Base-by-base conservation (phyloP, 2,113 vertebrate species). In the Hassar affinis region DNA sequence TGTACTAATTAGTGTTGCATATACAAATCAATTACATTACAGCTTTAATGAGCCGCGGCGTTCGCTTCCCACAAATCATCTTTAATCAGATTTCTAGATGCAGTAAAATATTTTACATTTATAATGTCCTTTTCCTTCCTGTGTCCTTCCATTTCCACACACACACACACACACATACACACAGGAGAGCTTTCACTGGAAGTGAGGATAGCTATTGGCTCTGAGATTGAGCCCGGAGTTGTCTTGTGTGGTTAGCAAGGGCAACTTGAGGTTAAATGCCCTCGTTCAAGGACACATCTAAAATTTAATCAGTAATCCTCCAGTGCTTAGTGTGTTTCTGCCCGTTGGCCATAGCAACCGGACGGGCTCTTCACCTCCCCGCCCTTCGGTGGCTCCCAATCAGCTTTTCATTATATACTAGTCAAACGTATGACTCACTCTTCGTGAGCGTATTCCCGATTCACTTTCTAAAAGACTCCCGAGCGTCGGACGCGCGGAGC, bases 201-300 rank as follows among this genome's bases (percentile, higher is more conserved):
- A 68, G 68, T 5, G 47, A 80, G 45, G 35, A 83, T 47, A 62
- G 56, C 79, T 83, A 79, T 74, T 61, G 64, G 77, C 76, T 69
- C 54, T 78, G 84, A n/a, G 25, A 76, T 71, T 15, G 47, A 81
- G 78, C 71, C n/a, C 42, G 27, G 69, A 66, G 76, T 87, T 87
- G 79, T 85, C 86, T 87, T 77, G 81, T 62, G 77, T 47, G 79
- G 86, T 78, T 69, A 85, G 71, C 84, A 87, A 83, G 84, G 84
- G 81, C 84, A 84, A 85, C 69, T 87, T 62, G 81, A 83, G 86
- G 84, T 87, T 87, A 87, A 87, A 87, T 72, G 81, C 78, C 74
- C 81, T 80, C 71, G 62, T 78, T 85, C 84, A 80, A 85, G 86
- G 84, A 78, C 82, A 80, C 84, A 78, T 85, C 81, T 76, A 81